Evolutionary conservation across 2,888 invertebrate species (phyloP), one percentile per base, ranked within the genome.

Genomic region (Polyommatus icarus): DNA sequence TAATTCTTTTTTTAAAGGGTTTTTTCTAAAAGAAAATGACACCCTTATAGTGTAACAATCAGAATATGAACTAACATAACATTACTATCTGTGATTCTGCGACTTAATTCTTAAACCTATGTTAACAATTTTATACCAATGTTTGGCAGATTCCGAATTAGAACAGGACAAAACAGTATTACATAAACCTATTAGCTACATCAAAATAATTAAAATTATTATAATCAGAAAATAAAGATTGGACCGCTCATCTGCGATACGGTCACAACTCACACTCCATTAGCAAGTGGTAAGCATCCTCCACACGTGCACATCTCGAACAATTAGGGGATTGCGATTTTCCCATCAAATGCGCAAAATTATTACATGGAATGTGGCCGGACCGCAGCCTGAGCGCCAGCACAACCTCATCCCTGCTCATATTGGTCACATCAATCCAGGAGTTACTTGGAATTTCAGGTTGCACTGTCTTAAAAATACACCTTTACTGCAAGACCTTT

Each of bases 121-220:
- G 15, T 54, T 54, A 18, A 54, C 54, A 54, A 54, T 54, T 54
- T 54, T 54, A 54, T 18, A 54, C 18, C 15, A 54, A 54, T 54
- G 54, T 18, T 54, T 54, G 54, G 54, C 54, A 54, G 54, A 54
- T 54, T 54, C 54, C 18, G 18, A 54, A 18, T 54, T 15, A 54
- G 54, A 6, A 54, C 54, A 50, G 12, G 50, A 50, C 15, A 36
- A 15, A 15, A 50, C 10, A 54, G 18, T 54, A 4, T 54, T 54
- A 54, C 54, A 54, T 54, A 54, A 54, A 54, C 54, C n/a, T n/a
- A n/a, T n/a, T n/a, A n/a, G n/a, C 54, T 54, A 54, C 54, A 54
- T 54, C 54, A 12, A 18, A 54, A 54, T 18, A 18, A 54, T 54
- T 54, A 15, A 15, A 54, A n/a, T n/a, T n/a, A 54, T 54, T 54